Conservation (phyloP, 1,140 invertebrate genomes). For the Cydia fagiglandana region DNA sequence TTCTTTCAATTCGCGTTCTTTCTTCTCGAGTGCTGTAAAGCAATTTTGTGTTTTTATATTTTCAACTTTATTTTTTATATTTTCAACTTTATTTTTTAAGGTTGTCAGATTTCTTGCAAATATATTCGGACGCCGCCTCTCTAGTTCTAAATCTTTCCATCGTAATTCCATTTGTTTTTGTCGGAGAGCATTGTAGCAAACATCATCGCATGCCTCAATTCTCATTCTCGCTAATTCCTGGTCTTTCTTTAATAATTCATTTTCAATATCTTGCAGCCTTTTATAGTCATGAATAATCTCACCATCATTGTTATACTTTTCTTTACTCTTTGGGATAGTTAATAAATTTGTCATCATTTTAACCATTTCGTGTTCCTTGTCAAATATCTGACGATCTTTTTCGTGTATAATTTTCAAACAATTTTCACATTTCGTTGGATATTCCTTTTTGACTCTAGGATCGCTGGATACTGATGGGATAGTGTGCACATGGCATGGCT, state of each 20-base stretch:
- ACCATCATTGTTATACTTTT: not conserved
- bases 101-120: not conserved
- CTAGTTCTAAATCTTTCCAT: slow-evolving; percentile 5
- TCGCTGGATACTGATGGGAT: not conserved
- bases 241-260: not conserved
- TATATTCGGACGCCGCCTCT: not conserved
- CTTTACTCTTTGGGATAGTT: not conserved
- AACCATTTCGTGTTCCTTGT: not conserved
- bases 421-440: not conserved
- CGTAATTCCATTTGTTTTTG: slow-evolving; percentile 5
- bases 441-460: not conserved
- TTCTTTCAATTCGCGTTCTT: not conserved
- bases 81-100: not conserved
- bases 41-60: not conserved
- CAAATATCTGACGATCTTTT: not conserved
- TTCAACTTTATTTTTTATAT: not conserved
- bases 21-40: not conserved
- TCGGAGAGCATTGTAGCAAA: not conserved
- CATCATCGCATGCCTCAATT: not conserved
- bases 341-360: not conserved
- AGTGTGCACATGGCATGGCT: not conserved
- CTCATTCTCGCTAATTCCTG: not conserved
- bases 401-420: slow-evolving; percentile 1
- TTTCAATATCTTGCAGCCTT: not conserved
- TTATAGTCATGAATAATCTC: not conserved